phyloP scores from a whole-genome alignment of 2,113 vertebrate genomes.

The Hyla sarda region DNA sequence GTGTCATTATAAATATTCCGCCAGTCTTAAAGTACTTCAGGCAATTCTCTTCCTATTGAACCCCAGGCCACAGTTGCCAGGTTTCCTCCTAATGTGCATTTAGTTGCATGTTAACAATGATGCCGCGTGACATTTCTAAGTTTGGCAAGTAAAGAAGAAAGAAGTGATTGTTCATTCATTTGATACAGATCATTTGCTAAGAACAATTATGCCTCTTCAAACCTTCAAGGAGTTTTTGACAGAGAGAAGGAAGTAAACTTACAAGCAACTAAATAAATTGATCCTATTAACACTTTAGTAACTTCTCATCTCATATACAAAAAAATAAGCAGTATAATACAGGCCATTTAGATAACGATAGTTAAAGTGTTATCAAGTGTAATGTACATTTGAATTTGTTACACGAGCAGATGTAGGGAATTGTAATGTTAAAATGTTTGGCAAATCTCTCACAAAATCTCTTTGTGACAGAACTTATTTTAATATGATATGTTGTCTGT shows the following conservation, averaged over 20 bases:
- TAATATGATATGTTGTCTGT: not conserved
- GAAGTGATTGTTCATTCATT: constrained; percentile 17
- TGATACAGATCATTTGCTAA: constrained; percentile 43
- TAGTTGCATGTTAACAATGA: not conserved
- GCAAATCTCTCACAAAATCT: not conserved
- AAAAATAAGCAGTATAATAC: not conserved
- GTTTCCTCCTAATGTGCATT: not conserved
- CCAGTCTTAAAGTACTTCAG: not conserved
- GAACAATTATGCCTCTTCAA: constrained; percentile 31
- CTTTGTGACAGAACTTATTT: not conserved
- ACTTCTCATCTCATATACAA: not conserved
- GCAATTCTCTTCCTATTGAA: not conserved
- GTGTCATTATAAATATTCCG: not conserved
- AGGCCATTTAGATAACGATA: not conserved
- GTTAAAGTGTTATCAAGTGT: not conserved
- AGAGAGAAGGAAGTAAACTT: not conserved
- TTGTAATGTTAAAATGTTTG: not conserved
- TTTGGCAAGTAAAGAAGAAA: constrained; percentile 38
- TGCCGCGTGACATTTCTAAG: constrained; percentile 20
- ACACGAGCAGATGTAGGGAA: not conserved
- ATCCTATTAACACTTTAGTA: not conserved
- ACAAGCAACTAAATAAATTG: not conserved
- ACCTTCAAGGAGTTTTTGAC: constrained; percentile 41
- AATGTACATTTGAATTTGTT: not conserved
- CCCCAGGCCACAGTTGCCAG: not conserved